Evolutionary conservation across 1,140 invertebrate genomes (phyloP).

Genomic region (Drosophila micromelanica): DNA sequence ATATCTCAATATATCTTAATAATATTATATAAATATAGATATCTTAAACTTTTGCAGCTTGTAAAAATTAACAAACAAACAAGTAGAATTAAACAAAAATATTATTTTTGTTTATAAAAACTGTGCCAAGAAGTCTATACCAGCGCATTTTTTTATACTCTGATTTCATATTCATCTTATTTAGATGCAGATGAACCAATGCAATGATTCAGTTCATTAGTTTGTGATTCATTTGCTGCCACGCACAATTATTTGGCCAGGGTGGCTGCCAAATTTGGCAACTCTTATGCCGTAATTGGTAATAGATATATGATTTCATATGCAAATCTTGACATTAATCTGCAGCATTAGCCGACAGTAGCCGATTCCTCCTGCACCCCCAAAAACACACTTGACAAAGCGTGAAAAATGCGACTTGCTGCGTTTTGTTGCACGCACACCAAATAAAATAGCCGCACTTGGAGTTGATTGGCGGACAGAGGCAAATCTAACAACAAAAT

Average conservation of each 20-base stretch:
- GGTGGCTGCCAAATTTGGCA: slow-evolving; percentile 60
- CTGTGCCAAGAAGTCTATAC: background rate
- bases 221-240: slow-evolving; percentile 56
- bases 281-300: slow-evolving; percentile 42
- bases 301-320: slow-evolving; percentile 75
- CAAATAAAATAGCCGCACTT: slow-evolving; percentile 41
- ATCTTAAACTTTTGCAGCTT: too few species aligned
- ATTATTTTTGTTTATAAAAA: too few species aligned
- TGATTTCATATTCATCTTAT: background rate
- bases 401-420: slow-evolving; percentile 64
- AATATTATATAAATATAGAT: too few species aligned
- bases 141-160: background rate
- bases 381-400: slow-evolving; percentile 68
- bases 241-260: slow-evolving; percentile 37
- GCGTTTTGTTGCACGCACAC: slow-evolving; percentile 35
- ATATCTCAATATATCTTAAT: too few species aligned
- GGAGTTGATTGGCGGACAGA: slow-evolving; percentile 51
- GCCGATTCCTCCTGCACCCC: slow-evolving; percentile 61
- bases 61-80: too few species aligned
- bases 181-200: background rate
- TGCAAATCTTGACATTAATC: slow-evolving; percentile 84
- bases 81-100: too few species aligned
- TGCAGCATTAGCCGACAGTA: slow-evolving; percentile 52
- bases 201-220: slow-evolving; percentile 22
- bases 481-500: slow-evolving; percentile 9